Conservation (phyloP, 2,888 invertebrate species). For the Perithous albicinctus region DNA sequence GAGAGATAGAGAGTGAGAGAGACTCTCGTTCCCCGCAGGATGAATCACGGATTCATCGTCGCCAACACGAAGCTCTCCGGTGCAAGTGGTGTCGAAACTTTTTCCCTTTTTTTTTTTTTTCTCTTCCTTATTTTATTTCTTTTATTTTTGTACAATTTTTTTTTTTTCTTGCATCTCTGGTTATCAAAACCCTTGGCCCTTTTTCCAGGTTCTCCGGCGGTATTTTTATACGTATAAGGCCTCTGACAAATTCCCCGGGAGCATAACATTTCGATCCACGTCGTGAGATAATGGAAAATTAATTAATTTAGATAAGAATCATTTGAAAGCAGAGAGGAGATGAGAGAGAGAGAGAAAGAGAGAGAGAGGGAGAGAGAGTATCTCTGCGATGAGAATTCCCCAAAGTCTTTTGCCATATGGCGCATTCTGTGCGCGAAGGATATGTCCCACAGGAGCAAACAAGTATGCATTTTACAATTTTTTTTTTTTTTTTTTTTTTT, state of each 20-base stretch:
- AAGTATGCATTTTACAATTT: slow-evolving; percentile 15
- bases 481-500: slow-evolving; percentile 26
- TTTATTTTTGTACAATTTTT: no score
- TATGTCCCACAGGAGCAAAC: not conserved
- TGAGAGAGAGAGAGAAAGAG: not conserved
- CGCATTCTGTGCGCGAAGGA: not conserved
- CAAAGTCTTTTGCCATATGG: slow-evolving; percentile 49
- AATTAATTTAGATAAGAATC: slow-evolving; percentile 57
- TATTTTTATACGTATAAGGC: not conserved
- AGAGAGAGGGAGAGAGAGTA: not conserved
- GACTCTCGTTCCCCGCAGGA: slow-evolving; percentile 34
- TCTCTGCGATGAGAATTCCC: slow-evolving; percentile 25
- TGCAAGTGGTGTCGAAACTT: not conserved
- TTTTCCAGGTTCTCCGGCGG: not conserved
- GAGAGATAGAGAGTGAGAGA: no score
- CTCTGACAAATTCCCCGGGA: slow-evolving; percentile 61
- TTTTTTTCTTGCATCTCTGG: no score
- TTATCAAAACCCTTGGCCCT: not conserved
- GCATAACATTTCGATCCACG: slow-evolving; percentile 40
- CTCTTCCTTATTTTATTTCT: not conserved
- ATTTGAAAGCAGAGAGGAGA: no score
- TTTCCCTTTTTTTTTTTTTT: slow-evolving; percentile 21
- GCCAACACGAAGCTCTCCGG: slow-evolving; percentile 45
- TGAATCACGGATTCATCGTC: slow-evolving; percentile 69
- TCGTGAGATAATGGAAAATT: slow-evolving; percentile 52